Base-by-base conservation (phyloP, 1,140 invertebrate species). In the Cherax destructor region DNA sequence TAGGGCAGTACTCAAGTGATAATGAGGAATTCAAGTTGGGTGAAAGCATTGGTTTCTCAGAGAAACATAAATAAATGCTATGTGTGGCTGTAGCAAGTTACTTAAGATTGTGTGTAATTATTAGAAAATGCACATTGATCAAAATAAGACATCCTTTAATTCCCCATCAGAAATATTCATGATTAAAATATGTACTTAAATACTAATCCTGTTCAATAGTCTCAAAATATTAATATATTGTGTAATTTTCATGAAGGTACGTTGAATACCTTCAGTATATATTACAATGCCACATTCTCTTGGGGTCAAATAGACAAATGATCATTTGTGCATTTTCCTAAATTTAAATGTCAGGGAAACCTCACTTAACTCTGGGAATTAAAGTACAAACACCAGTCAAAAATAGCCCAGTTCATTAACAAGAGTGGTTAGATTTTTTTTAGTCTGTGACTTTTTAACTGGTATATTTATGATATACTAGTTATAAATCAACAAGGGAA, bases 351-450 rank as follows among this genome's bases (percentile, higher is more conserved):
- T 91, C 81, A 91, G 83, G 88, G 88, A 91, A 78, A 78, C 47
- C 69, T 91, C 76, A 84, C 76, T 76, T 76, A 59, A 91, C 88
- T 91, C 88, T 69, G 88, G 88, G 88, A 91, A 85, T 61, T 49
- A 47, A 91, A 91, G 88, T 91, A 91, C 88, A 88, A 91, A 91
- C 83, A 85, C 74, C 81, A 61, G 81, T 85, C 88, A 78, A 85
- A 84, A 87, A 86, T 69, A 74, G 87, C 69, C 65, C 69, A 83
- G 77, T 56, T 83, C 79, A 72, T 52, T 47, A 56, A 52, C 87
- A 41, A 69, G 86, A 88, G 79, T 74, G 79, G 69, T 81, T 72
- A 65, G 77, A 50, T 41, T 59, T 49, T 65, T 80, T 59, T 74
- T 21, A 21, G 24, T 74, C n/a, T n/a, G n/a, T 74, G 21, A 74